Base-by-base conservation (phyloP, 2,797 vertebrate genomes). In the Moxostoma hubbsi region DNA sequence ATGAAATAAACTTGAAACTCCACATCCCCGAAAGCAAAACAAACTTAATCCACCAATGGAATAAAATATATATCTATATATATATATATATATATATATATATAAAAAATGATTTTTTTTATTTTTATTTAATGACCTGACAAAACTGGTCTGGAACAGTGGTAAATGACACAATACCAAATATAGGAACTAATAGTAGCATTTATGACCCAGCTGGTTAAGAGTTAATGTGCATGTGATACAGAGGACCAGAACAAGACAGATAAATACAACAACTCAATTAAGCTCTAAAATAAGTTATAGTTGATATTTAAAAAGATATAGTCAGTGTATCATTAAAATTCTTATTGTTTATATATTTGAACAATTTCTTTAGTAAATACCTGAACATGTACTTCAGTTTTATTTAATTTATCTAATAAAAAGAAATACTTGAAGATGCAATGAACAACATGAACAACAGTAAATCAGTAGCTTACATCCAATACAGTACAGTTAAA, bases 401-500 rank as follows among this genome's bases (percentile, higher is more conserved):
- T 62, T 51, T 62, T 2, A 51, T 61, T 43, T 12, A 51, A 77
- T 77, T 61, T 43, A 43, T 59, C 43, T 43, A 11, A 24, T 36
- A 11, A 59, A 11, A 16, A 5, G 2, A 24, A 59, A 24, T 36
- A 36, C 36, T 11, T 59, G 18, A 24, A 59, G 16, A 59, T 1
- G 59, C 1, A 36, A 4, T 36, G 3, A 36, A 36, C 36, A 36
- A 36, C 36, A 36, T 36, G 10, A 53, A 69, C 47, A 4, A n/a
- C 7, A 69, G 9, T 67, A 59, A 69, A 68, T 77, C 5, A 5
- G 36, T 77, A 77, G 75, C 66, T 77, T 69, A 77, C 18, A 68
- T 43, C 59, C 47, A 53, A 47, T 69, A 69, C 55, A 62, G 66
- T 77, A 59, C 46, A 67, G 53, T 47, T 57, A 75, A 55, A 75